Evolutionary conservation across 2,113 vertebrate species (phyloP).

Genomic region (Neolamprologus fasciatus): DNA sequence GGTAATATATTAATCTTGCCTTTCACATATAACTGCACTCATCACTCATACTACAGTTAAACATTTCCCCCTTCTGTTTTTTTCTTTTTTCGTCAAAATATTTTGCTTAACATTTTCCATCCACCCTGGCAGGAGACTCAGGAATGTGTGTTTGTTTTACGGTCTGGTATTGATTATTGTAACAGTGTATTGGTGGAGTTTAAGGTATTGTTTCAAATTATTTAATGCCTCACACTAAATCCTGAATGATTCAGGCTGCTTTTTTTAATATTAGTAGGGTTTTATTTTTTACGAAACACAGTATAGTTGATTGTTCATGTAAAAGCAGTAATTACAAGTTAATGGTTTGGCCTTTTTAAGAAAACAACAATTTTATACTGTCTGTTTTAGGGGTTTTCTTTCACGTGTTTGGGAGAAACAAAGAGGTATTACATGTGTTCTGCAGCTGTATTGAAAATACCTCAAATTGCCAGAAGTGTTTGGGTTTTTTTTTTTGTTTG

Average conservation of each 20-base stretch:
- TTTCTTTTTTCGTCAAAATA: neutral
- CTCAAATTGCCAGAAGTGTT: conserved; percentile 39
- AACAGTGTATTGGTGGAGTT: neutral
- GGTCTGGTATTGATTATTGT: neutral
- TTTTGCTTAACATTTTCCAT: neutral
- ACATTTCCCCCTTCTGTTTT: neutral
- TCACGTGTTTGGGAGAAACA: neutral
- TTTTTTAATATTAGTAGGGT: neutral
- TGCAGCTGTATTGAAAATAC: conserved; percentile 53
- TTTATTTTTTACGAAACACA: conserved; percentile 13
- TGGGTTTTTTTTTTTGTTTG: accelerated
- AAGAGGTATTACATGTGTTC: conserved; percentile 15
- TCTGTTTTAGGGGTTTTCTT: neutral
- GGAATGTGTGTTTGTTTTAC: conserved; percentile 7
- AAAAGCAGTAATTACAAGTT: conserved; percentile 7
- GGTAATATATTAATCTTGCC: conserved; percentile 9
- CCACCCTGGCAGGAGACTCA: conserved; percentile 18
- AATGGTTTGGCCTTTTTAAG: neutral
- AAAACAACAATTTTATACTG: neutral
- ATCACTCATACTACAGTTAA: neutral
- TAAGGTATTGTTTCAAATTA: neutral
- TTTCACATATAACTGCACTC: conserved; percentile 13
- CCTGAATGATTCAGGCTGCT: conserved; percentile 2
- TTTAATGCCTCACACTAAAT: neutral
- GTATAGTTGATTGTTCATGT: conserved; percentile 13